A percentile compares a stretch with the other conserved stretches of the same genome.
These are phyloP conservation scores for Micromys minutus DNA, from an alignment of 2,113 vertebrate genomes.

Conservation along the genomic window DNA sequence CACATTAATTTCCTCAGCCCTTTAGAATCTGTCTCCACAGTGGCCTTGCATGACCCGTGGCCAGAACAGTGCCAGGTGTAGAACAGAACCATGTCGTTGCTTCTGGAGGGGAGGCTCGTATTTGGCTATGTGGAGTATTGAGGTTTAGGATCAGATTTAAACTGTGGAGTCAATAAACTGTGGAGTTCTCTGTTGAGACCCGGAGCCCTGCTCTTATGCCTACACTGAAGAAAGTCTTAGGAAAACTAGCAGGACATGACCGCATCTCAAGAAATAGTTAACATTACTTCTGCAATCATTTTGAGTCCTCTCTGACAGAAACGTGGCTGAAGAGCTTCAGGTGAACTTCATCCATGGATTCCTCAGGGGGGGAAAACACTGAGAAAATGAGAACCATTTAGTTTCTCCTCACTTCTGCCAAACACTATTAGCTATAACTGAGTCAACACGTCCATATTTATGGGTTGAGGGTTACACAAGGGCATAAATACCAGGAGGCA, in stretches of 20 bases:
- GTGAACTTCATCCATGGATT: background rate
- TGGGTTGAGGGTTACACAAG: background rate
- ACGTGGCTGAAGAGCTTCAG: background rate
- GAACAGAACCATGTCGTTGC: background rate
- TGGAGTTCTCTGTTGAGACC: no score
- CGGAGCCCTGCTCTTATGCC: background rate
- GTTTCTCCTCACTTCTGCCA: background rate
- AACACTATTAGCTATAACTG: background rate
- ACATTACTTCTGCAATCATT: background rate
- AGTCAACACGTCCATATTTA: background rate
- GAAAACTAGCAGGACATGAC: background rate
- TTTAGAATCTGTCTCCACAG: background rate
- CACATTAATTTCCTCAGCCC: background rate
- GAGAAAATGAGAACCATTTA: background rate
- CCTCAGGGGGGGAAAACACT: background rate
- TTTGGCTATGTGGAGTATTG: background rate
- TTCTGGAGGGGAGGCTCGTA: background rate
- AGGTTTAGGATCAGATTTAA: background rate
- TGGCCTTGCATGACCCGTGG: background rate
- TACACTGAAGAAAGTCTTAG: background rate
- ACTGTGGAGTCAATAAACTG: background rate
- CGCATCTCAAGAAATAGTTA: background rate
- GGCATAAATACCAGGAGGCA: background rate
- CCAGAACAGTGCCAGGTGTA: background rate
- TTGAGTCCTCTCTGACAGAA: background rate